These are phyloP conservation scores for Drosophila paulistorum DNA, from an alignment of 1,140 invertebrate species.

Conservation along the genomic window DNA sequence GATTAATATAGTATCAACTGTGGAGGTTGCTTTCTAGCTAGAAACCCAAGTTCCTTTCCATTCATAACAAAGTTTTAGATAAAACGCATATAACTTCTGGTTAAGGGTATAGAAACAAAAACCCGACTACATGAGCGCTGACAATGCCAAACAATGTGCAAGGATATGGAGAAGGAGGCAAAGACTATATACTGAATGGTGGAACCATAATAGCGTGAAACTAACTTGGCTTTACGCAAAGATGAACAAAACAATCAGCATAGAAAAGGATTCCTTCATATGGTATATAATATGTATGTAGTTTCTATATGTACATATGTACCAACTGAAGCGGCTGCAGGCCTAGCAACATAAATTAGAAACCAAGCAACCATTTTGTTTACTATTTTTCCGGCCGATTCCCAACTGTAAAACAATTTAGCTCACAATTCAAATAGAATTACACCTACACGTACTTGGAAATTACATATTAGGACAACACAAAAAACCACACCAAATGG, in stretches of 20 bases:
- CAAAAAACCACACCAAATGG: conserved; percentile 15
- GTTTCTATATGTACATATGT: neutral
- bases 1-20: too few species aligned
- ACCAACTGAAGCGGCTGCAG: neutral
- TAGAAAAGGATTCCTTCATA: conserved; percentile 9
- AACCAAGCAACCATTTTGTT: conserved; percentile 14
- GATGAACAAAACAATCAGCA: conserved; percentile 11
- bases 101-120: neutral
- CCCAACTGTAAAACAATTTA: conserved; percentile 10
- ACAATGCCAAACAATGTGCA: conserved; percentile 14
- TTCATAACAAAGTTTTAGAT: neutral
- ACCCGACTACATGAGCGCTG: conserved; percentile 9
- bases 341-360: conserved; percentile 14
- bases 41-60: neutral
- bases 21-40: too few species aligned
- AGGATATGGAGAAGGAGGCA: neutral
- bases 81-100: neutral
- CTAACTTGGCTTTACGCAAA: conserved; percentile 5
- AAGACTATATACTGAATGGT: neutral
- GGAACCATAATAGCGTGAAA: conserved; percentile 14
- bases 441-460: neutral
- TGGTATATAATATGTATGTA: too few species aligned
- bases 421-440: conserved; percentile 10
- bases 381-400: conserved; percentile 8
- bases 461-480: too few species aligned